These are phyloP conservation scores for Atractosteus spatula DNA, from an alignment of 2,113 vertebrate species.

Conservation along the genomic window DNA sequence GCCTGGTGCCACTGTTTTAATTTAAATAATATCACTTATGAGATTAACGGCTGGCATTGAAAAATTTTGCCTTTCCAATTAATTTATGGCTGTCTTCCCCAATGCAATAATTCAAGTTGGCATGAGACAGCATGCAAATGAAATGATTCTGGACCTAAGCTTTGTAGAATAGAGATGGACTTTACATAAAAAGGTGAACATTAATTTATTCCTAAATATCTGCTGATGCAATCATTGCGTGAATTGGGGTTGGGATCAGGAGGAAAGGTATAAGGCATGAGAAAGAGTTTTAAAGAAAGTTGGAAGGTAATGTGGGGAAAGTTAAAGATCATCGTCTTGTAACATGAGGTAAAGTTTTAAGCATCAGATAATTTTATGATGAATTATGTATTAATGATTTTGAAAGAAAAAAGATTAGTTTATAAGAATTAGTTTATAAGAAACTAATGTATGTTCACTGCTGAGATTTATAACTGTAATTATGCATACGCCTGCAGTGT, in stretches of 20 bases:
- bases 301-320: no score
- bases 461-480: no score
- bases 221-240: neutral
- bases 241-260: neutral
- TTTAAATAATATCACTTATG: slow-evolving; percentile 21
- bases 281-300: no score
- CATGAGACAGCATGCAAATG: slow-evolving; percentile 14
- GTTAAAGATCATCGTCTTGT: no score
- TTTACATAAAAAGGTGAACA: slow-evolving; percentile 8
- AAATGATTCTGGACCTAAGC: slow-evolving; percentile 1
- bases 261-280: no score
- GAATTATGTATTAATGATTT: no score
- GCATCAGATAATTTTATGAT: no score
- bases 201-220: slow-evolving; percentile 4
- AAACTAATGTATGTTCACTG: no score
- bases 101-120: slow-evolving; percentile 18
- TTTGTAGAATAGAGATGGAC: slow-evolving; percentile 1
- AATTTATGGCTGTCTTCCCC: slow-evolving; percentile 17
- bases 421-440: no score
- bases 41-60: slow-evolving; percentile 27
- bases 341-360: no score
- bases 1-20: slow-evolving; percentile 17
- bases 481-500: no score
- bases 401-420: no score
- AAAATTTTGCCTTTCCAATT: slow-evolving; percentile 18